phyloP scores from a whole-genome alignment of 64 coral and sea anemone species.

The Trachythela sp. region DNA sequence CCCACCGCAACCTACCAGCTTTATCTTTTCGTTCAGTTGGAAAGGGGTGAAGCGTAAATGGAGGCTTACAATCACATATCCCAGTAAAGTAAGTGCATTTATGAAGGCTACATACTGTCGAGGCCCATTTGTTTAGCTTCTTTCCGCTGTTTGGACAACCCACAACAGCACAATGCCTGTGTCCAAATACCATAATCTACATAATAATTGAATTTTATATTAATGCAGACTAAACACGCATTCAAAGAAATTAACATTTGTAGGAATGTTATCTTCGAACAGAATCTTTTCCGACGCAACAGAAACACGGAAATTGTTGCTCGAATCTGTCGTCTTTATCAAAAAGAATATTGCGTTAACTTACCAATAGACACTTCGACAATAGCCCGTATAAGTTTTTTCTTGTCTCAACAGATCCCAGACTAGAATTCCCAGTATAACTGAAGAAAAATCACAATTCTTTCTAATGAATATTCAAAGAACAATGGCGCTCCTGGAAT shows the following conservation, averaged over 20 bases:
- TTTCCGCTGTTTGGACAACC: constrained; percentile 10
- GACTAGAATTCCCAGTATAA: not conserved
- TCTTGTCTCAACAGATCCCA: not conserved
- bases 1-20: not conserved
- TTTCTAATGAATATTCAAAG: not conserved
- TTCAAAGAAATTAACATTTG: no score
- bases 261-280: no score
- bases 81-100: not conserved
- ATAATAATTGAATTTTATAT: not conserved
- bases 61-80: not conserved
- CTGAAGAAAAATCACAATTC: not conserved
- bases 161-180: not conserved
- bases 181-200: not conserved
- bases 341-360: no score
- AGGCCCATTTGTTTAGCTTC: not conserved
- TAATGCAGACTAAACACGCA: no score
- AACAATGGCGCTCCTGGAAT: no score
- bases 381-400: not conserved
- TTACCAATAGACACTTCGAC: no score
- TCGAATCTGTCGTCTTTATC: no score
- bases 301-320: no score
- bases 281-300: no score
- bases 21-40: not conserved
- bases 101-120: not conserved
- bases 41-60: not conserved